A percentile compares a stretch with the other conserved stretches of the same genome.
Evolutionary conservation across 2,113 vertebrate genomes (phyloP).

Genomic region (Motacilla alba): DNA sequence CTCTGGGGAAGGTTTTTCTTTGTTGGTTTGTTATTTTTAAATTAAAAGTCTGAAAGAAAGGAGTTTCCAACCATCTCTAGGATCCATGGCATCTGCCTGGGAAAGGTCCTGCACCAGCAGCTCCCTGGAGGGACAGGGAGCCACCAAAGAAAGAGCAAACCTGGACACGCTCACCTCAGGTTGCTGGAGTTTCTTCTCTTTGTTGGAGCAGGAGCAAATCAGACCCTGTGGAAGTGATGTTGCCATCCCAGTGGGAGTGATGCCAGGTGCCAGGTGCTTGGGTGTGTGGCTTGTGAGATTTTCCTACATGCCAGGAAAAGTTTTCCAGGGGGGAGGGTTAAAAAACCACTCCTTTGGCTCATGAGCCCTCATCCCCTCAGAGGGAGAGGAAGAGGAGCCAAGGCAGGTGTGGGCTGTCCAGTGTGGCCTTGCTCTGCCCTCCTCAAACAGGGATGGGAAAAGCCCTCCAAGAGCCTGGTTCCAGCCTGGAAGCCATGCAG

Average conservation of each 20-base stretch:
- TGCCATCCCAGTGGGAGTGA: rapidly evolving
- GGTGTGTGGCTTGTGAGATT: neutral
- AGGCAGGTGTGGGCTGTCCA: rapidly evolving
- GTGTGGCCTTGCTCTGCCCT: neutral
- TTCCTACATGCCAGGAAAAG: neutral
- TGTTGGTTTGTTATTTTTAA: neutral
- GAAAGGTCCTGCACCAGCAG: neutral
- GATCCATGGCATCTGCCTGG: neutral
- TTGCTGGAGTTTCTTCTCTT: neutral
- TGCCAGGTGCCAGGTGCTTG: neutral
- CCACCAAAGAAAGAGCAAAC: neutral
- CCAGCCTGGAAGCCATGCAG: neutral
- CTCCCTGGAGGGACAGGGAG: neutral
- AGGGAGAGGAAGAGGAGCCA: neutral
- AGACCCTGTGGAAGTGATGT: rapidly evolving
- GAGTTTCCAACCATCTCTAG: neutral
- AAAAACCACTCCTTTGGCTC: neutral
- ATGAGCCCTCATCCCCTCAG: rapidly evolving
- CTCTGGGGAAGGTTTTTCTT: neutral
- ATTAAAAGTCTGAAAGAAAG: neutral
- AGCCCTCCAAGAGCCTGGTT: neutral
- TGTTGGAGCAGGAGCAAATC: neutral
- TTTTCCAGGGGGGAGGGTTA: neutral
- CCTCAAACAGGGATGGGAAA: neutral
- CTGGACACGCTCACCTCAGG: rapidly evolving